Conservation (phyloP, 2,888 invertebrate species). For the Rhagonycha fulva region DNA sequence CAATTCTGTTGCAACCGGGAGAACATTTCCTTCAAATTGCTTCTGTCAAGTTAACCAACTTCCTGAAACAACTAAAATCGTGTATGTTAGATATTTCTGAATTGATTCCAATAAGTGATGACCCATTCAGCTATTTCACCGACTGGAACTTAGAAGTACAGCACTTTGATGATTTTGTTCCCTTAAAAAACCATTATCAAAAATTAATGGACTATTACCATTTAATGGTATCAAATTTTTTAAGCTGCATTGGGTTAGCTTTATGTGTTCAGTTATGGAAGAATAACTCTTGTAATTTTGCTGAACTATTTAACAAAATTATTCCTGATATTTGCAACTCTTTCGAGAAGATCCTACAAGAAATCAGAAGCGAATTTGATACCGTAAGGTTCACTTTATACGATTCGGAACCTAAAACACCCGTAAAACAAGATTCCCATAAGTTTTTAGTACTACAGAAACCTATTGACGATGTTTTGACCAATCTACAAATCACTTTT, state of each 20-base stretch:
- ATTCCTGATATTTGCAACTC: constrained; percentile 3
- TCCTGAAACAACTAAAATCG: neutral
- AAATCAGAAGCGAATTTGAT: neutral
- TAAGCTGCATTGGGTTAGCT: constrained; percentile 17
- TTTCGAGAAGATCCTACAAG: neutral
- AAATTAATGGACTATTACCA: neutral
- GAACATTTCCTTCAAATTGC: neutral
- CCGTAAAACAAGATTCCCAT: neutral
- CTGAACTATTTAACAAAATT: constrained; percentile 4
- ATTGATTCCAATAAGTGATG: neutral
- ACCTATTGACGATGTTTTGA: constrained; percentile 6
- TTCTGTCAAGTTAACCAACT: neutral
- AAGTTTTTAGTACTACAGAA: neutral
- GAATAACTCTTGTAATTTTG: constrained; percentile 5
- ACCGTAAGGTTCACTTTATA: neutral
- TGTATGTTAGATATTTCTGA: neutral
- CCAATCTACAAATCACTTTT: constrained; percentile 14
- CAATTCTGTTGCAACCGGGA: neutral
- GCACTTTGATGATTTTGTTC: neutral
- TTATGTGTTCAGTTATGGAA: constrained; percentile 18
- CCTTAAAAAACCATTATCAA: neutral
- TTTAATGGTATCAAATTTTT: constrained; percentile 22
- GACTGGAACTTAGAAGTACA: neutral
- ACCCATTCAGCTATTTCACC: neutral
- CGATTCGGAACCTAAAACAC: neutral